Evolutionary conservation across 2,888 invertebrate species (phyloP).

Genomic region (Cheilosia pagana): DNA sequence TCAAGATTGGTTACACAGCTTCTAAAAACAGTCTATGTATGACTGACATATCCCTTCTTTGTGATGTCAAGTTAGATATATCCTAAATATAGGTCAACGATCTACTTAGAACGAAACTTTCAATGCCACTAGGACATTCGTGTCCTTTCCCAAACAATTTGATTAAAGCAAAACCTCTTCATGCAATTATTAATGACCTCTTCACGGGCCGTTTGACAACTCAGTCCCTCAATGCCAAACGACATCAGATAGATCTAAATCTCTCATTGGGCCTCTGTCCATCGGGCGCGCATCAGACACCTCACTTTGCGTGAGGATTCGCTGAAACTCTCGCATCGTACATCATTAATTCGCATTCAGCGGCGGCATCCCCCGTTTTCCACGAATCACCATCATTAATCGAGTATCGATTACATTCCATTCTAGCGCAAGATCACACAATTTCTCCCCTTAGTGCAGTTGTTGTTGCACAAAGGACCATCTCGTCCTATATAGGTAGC

Average conservation of each 20-base stretch:
- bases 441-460: conserved; percentile 16
- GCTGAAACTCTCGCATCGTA: conserved; percentile 24
- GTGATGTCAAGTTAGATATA: no score
- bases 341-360: conserved; percentile 64
- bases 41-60: no score
- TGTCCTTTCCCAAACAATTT: no score
- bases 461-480: conserved; percentile 17
- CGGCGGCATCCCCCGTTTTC: conserved; percentile 58
- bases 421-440: conserved; percentile 55
- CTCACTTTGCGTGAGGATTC: conserved; percentile 42
- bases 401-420: conserved; percentile 72
- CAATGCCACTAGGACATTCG: no score
- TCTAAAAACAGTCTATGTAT: no score
- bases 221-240: conserved; percentile 24
- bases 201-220: conserved; percentile 41
- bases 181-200: conserved; percentile 23
- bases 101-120: neutral
- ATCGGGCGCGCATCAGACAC: conserved; percentile 8
- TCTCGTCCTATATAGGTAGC: conserved; percentile 16
- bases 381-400: conserved; percentile 68
- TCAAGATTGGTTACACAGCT: no score
- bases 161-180: no score
- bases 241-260: conserved; percentile 34
- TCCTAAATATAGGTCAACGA: no score
- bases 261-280: conserved; percentile 17